phyloP scores from a whole-genome alignment of 2,797 vertebrate genomes.

The Gadopsis marmoratus region DNA sequence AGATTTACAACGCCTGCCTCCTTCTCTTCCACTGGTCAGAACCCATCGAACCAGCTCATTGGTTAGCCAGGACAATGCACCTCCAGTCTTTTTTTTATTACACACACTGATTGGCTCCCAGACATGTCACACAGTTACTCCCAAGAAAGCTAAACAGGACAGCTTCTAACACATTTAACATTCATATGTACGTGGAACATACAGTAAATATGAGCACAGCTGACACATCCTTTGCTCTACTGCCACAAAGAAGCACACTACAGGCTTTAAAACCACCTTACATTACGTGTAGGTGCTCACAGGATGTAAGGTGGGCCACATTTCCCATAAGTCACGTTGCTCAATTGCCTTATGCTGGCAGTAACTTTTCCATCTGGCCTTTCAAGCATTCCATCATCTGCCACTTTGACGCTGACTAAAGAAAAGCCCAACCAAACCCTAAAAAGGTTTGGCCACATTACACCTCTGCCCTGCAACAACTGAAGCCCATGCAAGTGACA shows the following conservation, averaged over 20 bases:
- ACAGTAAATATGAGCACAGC: background rate
- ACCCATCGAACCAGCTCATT: background rate
- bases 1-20: background rate
- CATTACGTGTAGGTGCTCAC: background rate
- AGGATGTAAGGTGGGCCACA: background rate
- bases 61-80: background rate
- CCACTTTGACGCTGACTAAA: background rate
- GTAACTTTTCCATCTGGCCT: background rate
- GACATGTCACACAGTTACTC: background rate
- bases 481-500: background rate
- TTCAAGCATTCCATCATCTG: background rate
- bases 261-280: background rate
- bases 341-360: background rate
- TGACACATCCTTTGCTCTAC: background rate
- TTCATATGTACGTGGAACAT: background rate
- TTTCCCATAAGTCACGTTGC: background rate
- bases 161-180: background rate
- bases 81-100: too few species aligned
- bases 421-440: background rate
- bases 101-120: background rate
- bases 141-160: background rate
- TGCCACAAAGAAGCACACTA: too few species aligned
- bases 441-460: background rate
- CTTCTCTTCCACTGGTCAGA: background rate
- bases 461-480: background rate